A percentile compares a stretch with the other conserved stretches of the same genome.
Evolutionary conservation across 2,113 vertebrate genomes (phyloP).

Genomic region (Chaetodon auriga): DNA sequence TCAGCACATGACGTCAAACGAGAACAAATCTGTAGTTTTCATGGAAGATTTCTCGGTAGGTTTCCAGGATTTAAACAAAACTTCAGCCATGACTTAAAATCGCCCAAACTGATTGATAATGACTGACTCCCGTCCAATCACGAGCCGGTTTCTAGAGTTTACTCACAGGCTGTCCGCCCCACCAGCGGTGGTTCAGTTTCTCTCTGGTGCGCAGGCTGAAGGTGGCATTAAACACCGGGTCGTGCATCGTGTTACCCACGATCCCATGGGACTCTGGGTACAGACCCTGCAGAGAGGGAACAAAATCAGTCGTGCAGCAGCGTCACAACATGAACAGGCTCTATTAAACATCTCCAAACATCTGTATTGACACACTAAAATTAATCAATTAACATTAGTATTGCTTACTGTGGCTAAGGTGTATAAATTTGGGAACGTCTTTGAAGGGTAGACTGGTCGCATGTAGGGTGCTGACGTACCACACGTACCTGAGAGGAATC

Average conservation of each 20-base stretch:
- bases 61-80: too few relatives aligned
- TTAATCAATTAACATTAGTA: not conserved
- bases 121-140: not conserved
- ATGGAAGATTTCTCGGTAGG: too few relatives aligned
- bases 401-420: conserved; percentile 93
- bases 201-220: conserved; percentile 94
- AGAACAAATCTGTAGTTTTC: too few relatives aligned
- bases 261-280: conserved; percentile 99
- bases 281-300: conserved; percentile 87
- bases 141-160: not conserved
- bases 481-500: conserved; percentile 87
- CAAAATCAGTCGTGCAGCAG: not conserved
- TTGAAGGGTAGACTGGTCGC: conserved; percentile 96
- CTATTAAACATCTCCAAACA: conserved; percentile 1
- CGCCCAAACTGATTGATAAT: not conserved
- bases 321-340: not conserved
- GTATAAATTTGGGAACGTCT: conserved; percentile 98
- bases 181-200: conserved; percentile 98
- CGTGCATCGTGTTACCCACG: conserved; percentile 97
- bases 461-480: conserved; percentile 95
- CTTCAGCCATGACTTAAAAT: too few relatives aligned
- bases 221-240: conserved; percentile 94
- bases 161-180: conserved; percentile 98
- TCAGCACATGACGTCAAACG: too few relatives aligned
- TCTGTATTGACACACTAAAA: conserved; percentile 22